Evolutionary conservation across 2,797 vertebrate genomes (phyloP).

Genomic region (Lemur catta): DNA sequence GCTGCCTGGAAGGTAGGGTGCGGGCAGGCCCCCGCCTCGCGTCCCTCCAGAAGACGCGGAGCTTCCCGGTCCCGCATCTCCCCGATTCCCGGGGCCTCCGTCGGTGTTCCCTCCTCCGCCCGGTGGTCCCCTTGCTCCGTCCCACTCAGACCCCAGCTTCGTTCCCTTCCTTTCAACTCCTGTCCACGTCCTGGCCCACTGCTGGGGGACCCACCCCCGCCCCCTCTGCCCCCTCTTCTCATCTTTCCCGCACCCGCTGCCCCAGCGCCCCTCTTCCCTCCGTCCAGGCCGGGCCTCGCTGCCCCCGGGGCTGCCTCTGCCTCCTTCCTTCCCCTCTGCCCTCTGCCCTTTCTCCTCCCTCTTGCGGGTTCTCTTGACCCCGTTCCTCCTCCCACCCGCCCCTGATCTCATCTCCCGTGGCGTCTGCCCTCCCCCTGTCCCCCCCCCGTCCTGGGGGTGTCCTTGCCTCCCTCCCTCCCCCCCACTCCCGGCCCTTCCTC

Average conservation of each 20-base stretch:
- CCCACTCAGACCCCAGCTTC: neutral
- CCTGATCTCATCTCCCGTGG: fast-evolving
- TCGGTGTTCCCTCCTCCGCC: neutral
- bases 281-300: neutral
- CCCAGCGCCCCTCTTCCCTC: neutral
- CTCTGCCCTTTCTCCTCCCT: neutral
- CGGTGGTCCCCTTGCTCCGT: neutral
- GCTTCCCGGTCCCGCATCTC: neutral
- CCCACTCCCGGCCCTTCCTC: neutral
- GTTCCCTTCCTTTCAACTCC: neutral
- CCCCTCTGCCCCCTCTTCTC: neutral
- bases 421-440: neutral
- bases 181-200: neutral
- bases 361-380: neutral
- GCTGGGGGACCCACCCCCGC: neutral
- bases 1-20: constrained; percentile 93
- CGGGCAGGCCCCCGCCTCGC: neutral
- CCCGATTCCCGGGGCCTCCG: neutral
- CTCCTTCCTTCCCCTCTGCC: neutral
- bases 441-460: fast-evolving
- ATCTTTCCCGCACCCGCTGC: fast-evolving
- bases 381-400: neutral
- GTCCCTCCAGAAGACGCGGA: too few relatives aligned
- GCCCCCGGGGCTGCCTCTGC: neutral
- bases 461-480: too few relatives aligned